Evolutionary conservation across 2,888 invertebrate species (phyloP).

Genomic region (Drosophila barbarae): DNA sequence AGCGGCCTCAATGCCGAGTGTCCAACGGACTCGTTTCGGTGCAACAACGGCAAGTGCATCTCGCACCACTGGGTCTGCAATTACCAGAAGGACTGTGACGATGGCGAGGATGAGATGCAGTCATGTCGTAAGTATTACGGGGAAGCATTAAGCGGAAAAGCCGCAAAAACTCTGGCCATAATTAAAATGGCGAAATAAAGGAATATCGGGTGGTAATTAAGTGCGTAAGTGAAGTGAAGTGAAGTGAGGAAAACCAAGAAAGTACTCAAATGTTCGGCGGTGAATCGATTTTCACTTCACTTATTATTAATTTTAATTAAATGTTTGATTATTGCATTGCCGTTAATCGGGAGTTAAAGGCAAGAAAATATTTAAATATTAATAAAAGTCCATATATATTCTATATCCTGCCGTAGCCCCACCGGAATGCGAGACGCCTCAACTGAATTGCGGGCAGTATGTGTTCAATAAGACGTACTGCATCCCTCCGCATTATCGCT

Average conservation of each 20-base stretch:
- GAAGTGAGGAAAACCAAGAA: slow-evolving; percentile 13
- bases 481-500: slow-evolving; percentile 94
- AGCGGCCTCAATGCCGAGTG: slow-evolving; percentile 81
- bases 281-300: slow-evolving; percentile 17
- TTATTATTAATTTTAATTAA: slow-evolving; percentile 18
- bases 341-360: slow-evolving; percentile 5
- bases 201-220: slow-evolving; percentile 26
- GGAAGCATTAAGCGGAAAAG: neutral
- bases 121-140: slow-evolving; percentile 88
- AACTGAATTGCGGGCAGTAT: slow-evolving; percentile 95
- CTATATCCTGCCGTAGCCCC: slow-evolving; percentile 84
- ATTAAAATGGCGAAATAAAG: slow-evolving; percentile 27
- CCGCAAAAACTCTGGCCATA: slow-evolving; percentile 10
- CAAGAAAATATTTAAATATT: neutral
- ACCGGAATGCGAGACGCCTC: slow-evolving; percentile 94
- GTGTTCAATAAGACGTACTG: slow-evolving; percentile 98
- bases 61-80: slow-evolving; percentile 93
- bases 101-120: slow-evolving; percentile 94
- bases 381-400: neutral
- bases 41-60: slow-evolving; percentile 93
- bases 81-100: slow-evolving; percentile 96
- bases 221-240: slow-evolving; percentile 28
- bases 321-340: neutral
- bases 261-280: slow-evolving; percentile 17
- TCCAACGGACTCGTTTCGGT: slow-evolving; percentile 88